A percentile compares a stretch with the other conserved stretches of the same genome.
Conservation (phyloP, 2,113 vertebrate species). For the Scolopax mira region DNA sequence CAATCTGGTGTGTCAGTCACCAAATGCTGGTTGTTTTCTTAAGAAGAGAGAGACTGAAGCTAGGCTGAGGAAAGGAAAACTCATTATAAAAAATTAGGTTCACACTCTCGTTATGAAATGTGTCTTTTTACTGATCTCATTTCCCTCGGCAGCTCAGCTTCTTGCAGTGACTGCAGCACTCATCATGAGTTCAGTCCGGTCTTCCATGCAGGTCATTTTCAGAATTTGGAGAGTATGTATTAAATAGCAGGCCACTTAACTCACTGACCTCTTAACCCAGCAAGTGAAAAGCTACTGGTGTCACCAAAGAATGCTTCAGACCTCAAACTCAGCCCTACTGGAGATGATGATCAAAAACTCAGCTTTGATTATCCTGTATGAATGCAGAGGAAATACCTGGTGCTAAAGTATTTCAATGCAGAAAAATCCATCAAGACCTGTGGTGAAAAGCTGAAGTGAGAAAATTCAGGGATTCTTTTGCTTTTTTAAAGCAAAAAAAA, state of each 20-base stretch:
- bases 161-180: background rate
- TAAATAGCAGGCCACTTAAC: background rate
- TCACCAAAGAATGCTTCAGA: background rate
- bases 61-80: background rate
- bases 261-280: background rate
- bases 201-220: background rate
- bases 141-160: background rate
- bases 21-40: background rate
- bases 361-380: background rate
- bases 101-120: background rate
- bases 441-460: background rate
- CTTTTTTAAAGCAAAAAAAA: background rate
- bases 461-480: background rate
- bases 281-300: background rate
- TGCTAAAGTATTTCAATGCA: background rate
- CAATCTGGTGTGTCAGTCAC: background rate
- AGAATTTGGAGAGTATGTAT: background rate
- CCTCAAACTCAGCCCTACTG: background rate
- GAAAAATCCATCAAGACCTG: background rate
- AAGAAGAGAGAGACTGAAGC: background rate
- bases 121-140: background rate
- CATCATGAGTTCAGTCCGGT: background rate
- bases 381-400: background rate
- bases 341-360: background rate
- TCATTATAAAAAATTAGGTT: background rate